These are phyloP conservation scores for Drosophila kuntzei DNA, from an alignment of 2,888 invertebrate species.

Conservation along the genomic window DNA sequence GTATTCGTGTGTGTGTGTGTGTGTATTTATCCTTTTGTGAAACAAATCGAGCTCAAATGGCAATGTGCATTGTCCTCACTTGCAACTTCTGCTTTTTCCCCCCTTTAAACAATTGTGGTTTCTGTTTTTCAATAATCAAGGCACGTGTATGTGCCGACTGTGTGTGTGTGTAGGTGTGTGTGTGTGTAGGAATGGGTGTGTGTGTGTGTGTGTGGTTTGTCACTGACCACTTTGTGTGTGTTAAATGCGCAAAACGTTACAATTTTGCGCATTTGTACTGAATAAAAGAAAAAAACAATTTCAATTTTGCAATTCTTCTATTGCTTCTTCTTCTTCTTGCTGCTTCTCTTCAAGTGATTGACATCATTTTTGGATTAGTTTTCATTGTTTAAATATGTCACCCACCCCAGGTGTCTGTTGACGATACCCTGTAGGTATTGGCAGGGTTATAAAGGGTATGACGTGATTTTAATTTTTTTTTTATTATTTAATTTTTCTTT, in stretches of 20 bases:
- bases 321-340: neutral
- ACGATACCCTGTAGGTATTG: neutral
- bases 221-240: constrained; percentile 33
- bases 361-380: constrained; percentile 30
- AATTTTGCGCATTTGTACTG: constrained; percentile 15
- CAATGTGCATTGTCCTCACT: constrained; percentile 42
- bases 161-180: neutral
- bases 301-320: constrained; percentile 18
- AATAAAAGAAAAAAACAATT: neutral
- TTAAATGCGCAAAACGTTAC: constrained; percentile 35
- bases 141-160: constrained; percentile 33
- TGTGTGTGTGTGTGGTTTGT: constrained; percentile 33
- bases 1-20: constrained; percentile 1
- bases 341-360: constrained; percentile 13
- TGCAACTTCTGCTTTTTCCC: constrained; percentile 17
- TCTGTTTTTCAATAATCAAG: constrained; percentile 61
- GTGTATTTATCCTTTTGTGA: constrained; percentile 54
- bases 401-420: no score
- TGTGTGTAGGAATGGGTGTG: constrained; percentile 3
- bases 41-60: constrained; percentile 74
- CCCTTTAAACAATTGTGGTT: constrained; percentile 51
- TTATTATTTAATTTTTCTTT: neutral
- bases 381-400: neutral
- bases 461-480: neutral
- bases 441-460: neutral